Conservation (phyloP, 2,797 vertebrate species). For the Rhabdophis nuchalis region DNA sequence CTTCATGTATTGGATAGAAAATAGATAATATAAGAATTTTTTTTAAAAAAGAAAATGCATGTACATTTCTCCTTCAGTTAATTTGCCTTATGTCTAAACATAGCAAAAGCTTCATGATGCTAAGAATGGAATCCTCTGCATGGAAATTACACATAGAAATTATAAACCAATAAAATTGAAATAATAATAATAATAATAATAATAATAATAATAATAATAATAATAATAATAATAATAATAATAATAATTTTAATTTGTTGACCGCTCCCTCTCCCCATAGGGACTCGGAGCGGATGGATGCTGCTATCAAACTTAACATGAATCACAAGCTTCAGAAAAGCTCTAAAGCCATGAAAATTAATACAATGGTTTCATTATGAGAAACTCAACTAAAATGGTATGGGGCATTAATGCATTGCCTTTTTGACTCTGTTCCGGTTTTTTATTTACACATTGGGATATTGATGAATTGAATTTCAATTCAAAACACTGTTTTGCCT, state of each 20-base stretch:
- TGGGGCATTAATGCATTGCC: not conserved
- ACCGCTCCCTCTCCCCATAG: too few relatives aligned
- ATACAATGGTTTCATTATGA: constrained; percentile 21
- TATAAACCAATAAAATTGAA: constrained; percentile 31
- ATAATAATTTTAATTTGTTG: too few relatives aligned
- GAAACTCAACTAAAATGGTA: constrained; percentile 1
- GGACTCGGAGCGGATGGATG: too few relatives aligned
- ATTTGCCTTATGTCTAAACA: not conserved
- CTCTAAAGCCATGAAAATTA: constrained; percentile 12
- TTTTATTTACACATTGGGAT: constrained; percentile 10
- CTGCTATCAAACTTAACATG: not conserved
- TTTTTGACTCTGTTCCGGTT: not conserved
- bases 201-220: too few relatives aligned
- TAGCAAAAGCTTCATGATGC: not conserved
- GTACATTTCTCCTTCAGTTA: not conserved
- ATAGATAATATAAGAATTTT: not conserved
- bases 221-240: too few relatives aligned
- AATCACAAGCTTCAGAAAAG: constrained; percentile 12
- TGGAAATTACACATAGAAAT: constrained; percentile 18
- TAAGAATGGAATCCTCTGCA: not conserved
- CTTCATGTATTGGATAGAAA: not conserved
- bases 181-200: too few relatives aligned
- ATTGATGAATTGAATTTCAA: constrained; percentile 17
- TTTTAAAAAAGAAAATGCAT: not conserved
- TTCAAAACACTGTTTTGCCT: constrained; percentile 2